Percentiles rank a stretch among this genome's conserved stretches.
These are phyloP conservation scores for Petroica traversi DNA, from an alignment of 2,113 vertebrate species.

Conservation along the genomic window DNA sequence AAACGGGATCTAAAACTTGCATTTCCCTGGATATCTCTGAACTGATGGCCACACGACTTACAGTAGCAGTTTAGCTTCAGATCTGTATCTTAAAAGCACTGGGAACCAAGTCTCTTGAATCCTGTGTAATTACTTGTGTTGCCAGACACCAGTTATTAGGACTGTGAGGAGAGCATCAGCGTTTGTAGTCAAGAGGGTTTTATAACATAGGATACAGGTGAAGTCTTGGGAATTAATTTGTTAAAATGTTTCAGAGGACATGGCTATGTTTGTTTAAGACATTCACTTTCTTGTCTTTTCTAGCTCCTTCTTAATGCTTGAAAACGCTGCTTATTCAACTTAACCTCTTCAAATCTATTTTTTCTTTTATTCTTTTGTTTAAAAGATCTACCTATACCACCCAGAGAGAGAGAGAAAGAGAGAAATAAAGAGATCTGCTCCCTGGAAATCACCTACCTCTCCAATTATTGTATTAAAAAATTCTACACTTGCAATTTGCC, in stretches of 20 bases:
- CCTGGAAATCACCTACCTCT: background rate
- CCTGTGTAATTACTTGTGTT: background rate
- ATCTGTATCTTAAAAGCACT: background rate
- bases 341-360: background rate
- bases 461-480: background rate
- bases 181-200: accelerated
- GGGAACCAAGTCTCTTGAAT: background rate
- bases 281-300: background rate
- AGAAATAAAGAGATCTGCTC: background rate
- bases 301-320: background rate
- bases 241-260: background rate
- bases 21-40: background rate
- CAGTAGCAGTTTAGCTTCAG: background rate
- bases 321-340: background rate
- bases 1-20: background rate
- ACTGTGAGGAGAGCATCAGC: background rate
- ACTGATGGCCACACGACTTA: background rate
- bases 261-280: background rate
- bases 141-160: background rate
- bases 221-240: background rate
- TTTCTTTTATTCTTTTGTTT: background rate
- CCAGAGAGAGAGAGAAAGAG: background rate
- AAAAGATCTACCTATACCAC: background rate
- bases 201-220: background rate
- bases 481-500: background rate